These are phyloP conservation scores for Myocastor coypus DNA, from an alignment of 2,113 vertebrate genomes.

Conservation along the genomic window DNA sequence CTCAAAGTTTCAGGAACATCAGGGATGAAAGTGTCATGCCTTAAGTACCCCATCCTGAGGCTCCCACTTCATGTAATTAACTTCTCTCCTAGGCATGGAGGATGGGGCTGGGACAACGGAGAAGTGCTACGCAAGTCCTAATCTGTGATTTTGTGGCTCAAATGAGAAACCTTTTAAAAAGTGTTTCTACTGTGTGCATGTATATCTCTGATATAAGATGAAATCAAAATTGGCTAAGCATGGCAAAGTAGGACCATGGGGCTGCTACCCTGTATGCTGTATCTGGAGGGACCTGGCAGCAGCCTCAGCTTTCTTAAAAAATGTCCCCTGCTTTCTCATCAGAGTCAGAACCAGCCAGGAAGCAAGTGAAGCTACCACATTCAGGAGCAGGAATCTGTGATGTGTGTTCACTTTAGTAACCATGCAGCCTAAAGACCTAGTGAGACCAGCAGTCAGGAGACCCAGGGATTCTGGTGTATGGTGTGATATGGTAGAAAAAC, in stretches of 20 bases:
- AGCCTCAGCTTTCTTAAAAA: rapidly evolving
- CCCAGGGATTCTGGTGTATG: too few relatives aligned
- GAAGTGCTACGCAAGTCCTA: background rate
- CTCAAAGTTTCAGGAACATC: background rate
- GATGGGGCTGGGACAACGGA: background rate
- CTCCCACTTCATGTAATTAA: background rate
- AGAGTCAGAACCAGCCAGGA: background rate
- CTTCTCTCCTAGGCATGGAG: background rate
- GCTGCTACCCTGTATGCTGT: background rate
- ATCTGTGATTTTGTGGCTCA: background rate
- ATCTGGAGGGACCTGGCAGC: background rate
- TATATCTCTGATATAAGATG: conserved; percentile 1
- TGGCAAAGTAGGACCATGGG: background rate
- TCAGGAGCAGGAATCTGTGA: background rate
- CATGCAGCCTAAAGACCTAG: background rate
- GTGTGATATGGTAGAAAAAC: background rate
- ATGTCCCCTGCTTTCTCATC: background rate
- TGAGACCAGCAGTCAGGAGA: background rate
- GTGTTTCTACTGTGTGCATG: background rate
- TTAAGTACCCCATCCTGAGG: background rate
- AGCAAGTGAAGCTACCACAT: background rate
- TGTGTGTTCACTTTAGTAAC: background rate
- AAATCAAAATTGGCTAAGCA: background rate
- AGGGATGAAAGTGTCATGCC: background rate
- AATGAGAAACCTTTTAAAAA: background rate